Base-by-base conservation (phyloP, 2,797 vertebrate genomes). In the Sylvia borin region DNA sequence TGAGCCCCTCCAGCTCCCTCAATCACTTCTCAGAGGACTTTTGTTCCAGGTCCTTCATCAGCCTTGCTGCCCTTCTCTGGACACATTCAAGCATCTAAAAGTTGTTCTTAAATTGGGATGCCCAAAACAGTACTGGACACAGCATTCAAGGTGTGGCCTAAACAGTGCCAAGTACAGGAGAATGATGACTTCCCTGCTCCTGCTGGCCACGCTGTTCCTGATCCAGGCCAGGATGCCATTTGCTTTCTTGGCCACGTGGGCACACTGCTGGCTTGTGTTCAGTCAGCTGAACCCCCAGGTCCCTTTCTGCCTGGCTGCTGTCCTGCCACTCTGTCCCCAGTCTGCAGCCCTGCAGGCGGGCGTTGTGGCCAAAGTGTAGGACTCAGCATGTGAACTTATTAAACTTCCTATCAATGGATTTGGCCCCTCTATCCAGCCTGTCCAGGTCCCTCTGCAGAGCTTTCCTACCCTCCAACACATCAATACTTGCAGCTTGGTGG, bases 351-450 rank as follows among this genome's bases (percentile, higher is more conserved):
- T 61, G 47, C 47, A 51, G 32, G 54, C 19, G 20, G 16, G 16
- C 51, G 11, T 40, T 42, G 42, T n/a, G 11, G 70, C 43, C 43
- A 14, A 14, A 57, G 34, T 14, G 36, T 36, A 36, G 36, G 36
- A 36, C 36, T 36, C 0, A 0, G 60, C 51, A 2, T 2, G 1
- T 34, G 17, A 38, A 36, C 11, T 57, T 31, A 6, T 0, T 84
- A 50, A 66, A 57, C 13, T 32, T 12, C 7, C 0, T 42, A 8
- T 14, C 34, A 9, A 15, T 43, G 43, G 43, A 66, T 43, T 50
- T 16, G 4, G 17, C 17, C 20, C 31, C 20, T 48, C 20, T 20
- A 7, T 40, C 19, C 4, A 72, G 22, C 16, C 48, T 47, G 27
- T 47, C 19, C 29, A 31, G 11, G 9, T 50, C 21, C 25, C 45